Conservation (phyloP, 2,797 vertebrate species). For the Melanotaenia boesemani region DNA sequence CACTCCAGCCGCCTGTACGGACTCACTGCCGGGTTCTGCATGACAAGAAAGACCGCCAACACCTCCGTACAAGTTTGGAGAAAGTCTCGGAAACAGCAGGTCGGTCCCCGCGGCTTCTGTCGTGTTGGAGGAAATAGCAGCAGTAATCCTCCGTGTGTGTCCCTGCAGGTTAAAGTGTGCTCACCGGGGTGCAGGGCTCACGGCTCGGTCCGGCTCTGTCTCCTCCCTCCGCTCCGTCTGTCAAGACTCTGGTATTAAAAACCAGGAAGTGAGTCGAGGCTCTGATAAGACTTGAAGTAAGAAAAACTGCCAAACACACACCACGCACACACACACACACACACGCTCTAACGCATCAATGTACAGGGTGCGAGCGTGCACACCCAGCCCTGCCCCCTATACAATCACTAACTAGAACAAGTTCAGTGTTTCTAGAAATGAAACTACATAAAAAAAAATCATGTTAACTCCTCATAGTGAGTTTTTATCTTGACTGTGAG, state of each 20-base stretch:
- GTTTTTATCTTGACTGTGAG: no score
- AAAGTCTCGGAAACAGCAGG: neutral
- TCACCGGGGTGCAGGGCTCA: neutral
- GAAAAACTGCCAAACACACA: no score
- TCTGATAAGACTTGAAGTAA: slow-evolving; percentile 47
- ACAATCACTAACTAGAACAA: no score
- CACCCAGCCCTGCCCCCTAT: no score
- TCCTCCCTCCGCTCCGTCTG: slow-evolving; percentile 1
- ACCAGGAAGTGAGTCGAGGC: slow-evolving; percentile 67
- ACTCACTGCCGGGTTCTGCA: slow-evolving; percentile 35
- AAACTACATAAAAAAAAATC: no score
- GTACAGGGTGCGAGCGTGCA: no score
- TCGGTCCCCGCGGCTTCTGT: neutral
- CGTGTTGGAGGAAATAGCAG: neutral
- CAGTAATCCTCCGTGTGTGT: slow-evolving; percentile 1
- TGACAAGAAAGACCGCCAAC: neutral
- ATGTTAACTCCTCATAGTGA: no score
- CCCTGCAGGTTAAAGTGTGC: slow-evolving; percentile 1
- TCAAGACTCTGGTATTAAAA: slow-evolving; percentile 24
- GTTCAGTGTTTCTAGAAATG: no score
- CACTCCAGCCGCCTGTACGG: neutral
- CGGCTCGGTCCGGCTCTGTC: neutral
- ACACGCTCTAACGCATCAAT: neutral
- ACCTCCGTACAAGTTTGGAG: neutral
- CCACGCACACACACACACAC: neutral